A percentile compares a stretch with the other conserved stretches of the same genome.
Evolutionary conservation across 2,113 vertebrate species (phyloP).

Genomic region (Poecilia latipinna): DNA sequence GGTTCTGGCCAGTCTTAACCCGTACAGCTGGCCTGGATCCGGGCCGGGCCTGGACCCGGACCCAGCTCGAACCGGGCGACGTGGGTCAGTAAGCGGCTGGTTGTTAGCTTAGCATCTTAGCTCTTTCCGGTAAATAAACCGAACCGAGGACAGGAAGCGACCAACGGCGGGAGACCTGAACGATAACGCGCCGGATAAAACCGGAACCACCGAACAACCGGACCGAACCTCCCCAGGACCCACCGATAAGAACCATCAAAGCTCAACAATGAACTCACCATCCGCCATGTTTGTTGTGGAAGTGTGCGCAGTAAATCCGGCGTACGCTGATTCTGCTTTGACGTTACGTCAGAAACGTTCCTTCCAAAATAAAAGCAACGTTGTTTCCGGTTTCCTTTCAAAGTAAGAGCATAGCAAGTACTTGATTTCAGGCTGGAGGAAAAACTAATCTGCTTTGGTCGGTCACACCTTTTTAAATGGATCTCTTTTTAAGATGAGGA

Average conservation of each 20-base stretch:
- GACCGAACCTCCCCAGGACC: neutral
- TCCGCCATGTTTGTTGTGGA: conserved; percentile 86
- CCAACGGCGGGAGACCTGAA: too few species aligned
- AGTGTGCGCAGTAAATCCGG: conserved; percentile 38
- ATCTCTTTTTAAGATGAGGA: too few species aligned
- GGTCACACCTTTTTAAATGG: too few species aligned
- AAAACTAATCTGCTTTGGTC: too few species aligned
- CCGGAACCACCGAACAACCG: rapidly evolving
- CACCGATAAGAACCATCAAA: neutral
- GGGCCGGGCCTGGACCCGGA: neutral
- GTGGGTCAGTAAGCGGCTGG: neutral
- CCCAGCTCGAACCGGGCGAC: neutral
- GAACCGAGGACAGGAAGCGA: neutral
- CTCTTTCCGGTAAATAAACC: neutral
- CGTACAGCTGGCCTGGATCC: neutral
- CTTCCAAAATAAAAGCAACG: neutral
- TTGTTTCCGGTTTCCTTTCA: neutral
- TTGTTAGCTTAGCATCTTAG: neutral
- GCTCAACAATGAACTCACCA: conserved; percentile 71
- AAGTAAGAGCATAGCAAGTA: neutral
- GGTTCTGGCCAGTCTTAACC: too few species aligned
- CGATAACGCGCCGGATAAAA: rapidly evolving
- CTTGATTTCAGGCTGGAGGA: too few species aligned
- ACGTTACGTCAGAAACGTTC: neutral
- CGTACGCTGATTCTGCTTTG: neutral